phyloP scores from a whole-genome alignment of 2,797 vertebrate genomes.

The Etheostoma nigrum region DNA sequence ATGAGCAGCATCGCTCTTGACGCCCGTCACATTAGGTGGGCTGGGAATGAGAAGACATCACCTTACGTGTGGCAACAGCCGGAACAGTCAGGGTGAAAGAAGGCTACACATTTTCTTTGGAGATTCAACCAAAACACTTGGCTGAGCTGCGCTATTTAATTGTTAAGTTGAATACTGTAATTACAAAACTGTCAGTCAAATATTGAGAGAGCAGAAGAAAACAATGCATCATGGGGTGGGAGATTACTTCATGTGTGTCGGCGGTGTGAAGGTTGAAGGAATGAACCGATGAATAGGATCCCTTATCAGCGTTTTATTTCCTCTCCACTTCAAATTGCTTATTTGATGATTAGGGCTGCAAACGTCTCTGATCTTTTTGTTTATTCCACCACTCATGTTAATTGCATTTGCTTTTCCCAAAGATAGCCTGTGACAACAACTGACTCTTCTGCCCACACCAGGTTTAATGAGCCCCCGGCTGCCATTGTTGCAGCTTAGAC shows the following conservation, averaged over 20 bases:
- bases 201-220: conserved; percentile 60
- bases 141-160: conserved; percentile 65
- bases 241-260: conserved; percentile 48
- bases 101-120: conserved; percentile 50
- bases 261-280: conserved; percentile 51
- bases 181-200: conserved; percentile 78
- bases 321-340: conserved; percentile 62
- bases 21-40: conserved; percentile 34
- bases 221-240: conserved; percentile 60
- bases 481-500: conserved; percentile 57
- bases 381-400: conserved; percentile 71
- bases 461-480: conserved; percentile 75
- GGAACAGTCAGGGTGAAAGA: conserved; percentile 40
- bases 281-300: conserved; percentile 67
- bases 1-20: conserved; percentile 24
- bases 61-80: conserved; percentile 58
- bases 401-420: conserved; percentile 65
- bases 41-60: conserved; percentile 47
- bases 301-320: conserved; percentile 68
- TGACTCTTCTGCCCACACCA: conserved; percentile 52
- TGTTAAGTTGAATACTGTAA: conserved; percentile 73
- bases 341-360: conserved; percentile 65
- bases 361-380: conserved; percentile 70
- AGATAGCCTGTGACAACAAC: conserved; percentile 62
- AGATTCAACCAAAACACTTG: conserved; percentile 71